These are phyloP conservation scores for Macropus fuliginosus DNA, from an alignment of 2,797 vertebrate genomes.

Conservation along the genomic window DNA sequence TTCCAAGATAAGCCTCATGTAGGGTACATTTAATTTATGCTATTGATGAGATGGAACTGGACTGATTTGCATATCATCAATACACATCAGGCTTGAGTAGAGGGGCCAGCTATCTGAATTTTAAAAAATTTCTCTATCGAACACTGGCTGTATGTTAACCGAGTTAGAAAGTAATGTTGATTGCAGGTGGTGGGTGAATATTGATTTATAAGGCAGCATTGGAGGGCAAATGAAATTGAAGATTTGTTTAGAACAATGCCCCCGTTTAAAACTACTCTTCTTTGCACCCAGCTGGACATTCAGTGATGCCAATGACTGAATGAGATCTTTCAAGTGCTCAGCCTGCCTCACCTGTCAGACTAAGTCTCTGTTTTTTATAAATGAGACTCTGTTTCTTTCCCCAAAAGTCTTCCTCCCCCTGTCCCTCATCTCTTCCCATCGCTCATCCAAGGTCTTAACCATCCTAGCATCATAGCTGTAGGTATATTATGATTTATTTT, in stretches of 20 bases:
- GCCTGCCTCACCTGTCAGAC: slow-evolving; percentile 75
- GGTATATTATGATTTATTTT: slow-evolving; percentile 66
- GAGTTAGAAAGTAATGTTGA: slow-evolving; percentile 62
- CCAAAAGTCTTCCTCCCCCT: not conserved
- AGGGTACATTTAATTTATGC: slow-evolving; percentile 40
- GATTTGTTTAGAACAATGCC: slow-evolving; percentile 73
- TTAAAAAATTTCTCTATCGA: slow-evolving; percentile 10
- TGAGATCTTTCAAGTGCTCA: slow-evolving; percentile 78
- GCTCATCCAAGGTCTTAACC: not conserved
- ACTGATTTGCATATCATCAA: slow-evolving; percentile 40
- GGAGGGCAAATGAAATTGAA: slow-evolving; percentile 72
- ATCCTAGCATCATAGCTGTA: slow-evolving; percentile 25
- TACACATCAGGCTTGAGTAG: slow-evolving; percentile 39
- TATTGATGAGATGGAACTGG: slow-evolving; percentile 21
- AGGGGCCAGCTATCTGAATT: slow-evolving; percentile 41
- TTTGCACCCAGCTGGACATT: slow-evolving; percentile 73
- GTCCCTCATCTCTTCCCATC: not conserved
- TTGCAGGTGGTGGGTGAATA: slow-evolving; percentile 63
- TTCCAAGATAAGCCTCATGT: slow-evolving; percentile 34
- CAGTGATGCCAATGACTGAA: slow-evolving; percentile 75
- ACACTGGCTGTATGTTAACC: slow-evolving; percentile 27
- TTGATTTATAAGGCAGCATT: slow-evolving; percentile 70
- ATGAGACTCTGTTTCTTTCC: slow-evolving; percentile 60
- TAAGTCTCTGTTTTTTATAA: slow-evolving; percentile 73
- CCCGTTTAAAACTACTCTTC: slow-evolving; percentile 76